Evolutionary conservation across 2,113 vertebrate genomes (phyloP), one percentile per base, ranked within the genome.

Genomic region (Bungarus multicinctus): DNA sequence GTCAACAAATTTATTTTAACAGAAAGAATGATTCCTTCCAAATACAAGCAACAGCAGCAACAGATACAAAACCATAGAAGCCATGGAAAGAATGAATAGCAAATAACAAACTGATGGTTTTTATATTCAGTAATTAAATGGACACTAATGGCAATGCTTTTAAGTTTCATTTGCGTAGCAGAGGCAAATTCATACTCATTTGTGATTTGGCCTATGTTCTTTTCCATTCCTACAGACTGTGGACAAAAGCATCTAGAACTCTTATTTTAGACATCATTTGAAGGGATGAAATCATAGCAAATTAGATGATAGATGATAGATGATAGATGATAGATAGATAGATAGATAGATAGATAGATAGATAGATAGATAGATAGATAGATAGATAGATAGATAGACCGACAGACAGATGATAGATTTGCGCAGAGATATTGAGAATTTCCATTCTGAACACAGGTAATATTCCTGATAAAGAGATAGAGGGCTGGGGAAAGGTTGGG

Each of bases 51-150:
- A 4, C 20, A 50, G 85, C 20, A 60, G 11, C 43, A 50, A 43
- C 91, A 57, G 22, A 87, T 43, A 64, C 25, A 47, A 23, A 54
- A 47, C 81, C 52, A 92, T 3, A 14, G 57, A 85, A 47, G 81
- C 81, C 52, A 89, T 2, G n/a, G 81, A 92, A n/a, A 50, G n/a
- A 85, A 85, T 85, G 87, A 89, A 89, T 16, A 50, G 39, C 64
- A 89, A 89, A 89, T 45, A 92, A 88, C 52, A 92, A 85, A 89
- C 16, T 8, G 89, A 89, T 81, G 52, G 87, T 57, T 55, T n/a
- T 85, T 55, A 47, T 22, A 0, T 50, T 89, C 64, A 85, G 57
- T 89, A 92, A 92, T 89, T 89, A 85, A 85, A 92, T 88, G 34
- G 54, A 81, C 43, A 81, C 39, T 20, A 45, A 81, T 89, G 55